Percentiles rank a stretch among this genome's conserved stretches.
phyloP scores from a whole-genome alignment of 2,113 vertebrate genomes.

The Callorhinus ursinus region DNA sequence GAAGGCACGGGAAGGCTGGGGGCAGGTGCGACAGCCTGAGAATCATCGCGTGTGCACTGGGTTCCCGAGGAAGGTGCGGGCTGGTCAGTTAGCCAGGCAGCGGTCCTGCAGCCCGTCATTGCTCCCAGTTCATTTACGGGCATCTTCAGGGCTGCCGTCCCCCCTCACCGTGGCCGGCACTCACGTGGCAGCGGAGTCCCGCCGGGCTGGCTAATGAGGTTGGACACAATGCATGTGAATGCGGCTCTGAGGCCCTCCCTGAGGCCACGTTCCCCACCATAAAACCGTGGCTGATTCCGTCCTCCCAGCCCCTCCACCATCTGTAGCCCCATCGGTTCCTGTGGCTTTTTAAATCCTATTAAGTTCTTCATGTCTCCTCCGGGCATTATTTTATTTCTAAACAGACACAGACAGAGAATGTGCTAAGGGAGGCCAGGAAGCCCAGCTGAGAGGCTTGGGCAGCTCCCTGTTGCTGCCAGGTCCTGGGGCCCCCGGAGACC shows the following conservation, averaged over 20 bases:
- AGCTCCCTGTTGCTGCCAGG: neutral
- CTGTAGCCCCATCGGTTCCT: conserved; percentile 87
- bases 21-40: neutral
- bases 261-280: conserved; percentile 84
- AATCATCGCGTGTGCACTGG: conserved; percentile 77
- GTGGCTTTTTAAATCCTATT: conserved; percentile 89
- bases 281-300: conserved; percentile 85
- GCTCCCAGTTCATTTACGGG: conserved; percentile 76
- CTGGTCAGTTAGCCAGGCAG: conserved; percentile 61
- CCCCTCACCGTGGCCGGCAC: conserved; percentile 79
- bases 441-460: neutral
- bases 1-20: neutral
- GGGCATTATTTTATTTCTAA: conserved; percentile 88
- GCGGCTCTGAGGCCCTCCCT: conserved; percentile 84
- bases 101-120: conserved; percentile 70
- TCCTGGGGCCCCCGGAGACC: neutral
- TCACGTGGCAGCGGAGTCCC: conserved; percentile 76
- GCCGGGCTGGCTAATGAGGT: conserved; percentile 88
- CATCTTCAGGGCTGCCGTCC: conserved; percentile 79
- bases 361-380: conserved; percentile 86
- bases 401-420: conserved; percentile 82
- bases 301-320: conserved; percentile 86
- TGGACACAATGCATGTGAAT: conserved; percentile 85
- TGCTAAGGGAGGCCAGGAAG: conserved; percentile 40
- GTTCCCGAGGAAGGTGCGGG: conserved; percentile 77